Conservation (phyloP, 2,888 invertebrate genomes). For the Ormyrus labotus region DNA sequence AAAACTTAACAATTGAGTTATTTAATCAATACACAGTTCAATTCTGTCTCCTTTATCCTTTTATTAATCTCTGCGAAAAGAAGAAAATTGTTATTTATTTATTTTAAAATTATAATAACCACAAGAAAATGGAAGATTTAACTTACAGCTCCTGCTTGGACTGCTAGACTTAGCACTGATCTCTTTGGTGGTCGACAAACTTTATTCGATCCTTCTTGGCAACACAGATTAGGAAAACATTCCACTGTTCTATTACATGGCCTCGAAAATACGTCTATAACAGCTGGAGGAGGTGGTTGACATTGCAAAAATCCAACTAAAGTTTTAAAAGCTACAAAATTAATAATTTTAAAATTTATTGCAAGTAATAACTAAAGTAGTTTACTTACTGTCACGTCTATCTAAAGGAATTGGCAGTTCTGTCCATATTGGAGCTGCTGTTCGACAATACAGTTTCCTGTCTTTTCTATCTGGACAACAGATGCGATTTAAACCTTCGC, state of each 20-base stretch:
- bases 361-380: background rate
- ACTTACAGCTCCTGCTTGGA: conserved; percentile 79
- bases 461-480: conserved; percentile 84
- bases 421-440: conserved; percentile 82
- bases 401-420: conserved; percentile 79
- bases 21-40: conserved; percentile 22
- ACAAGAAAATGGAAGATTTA: background rate
- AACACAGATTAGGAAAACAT: conserved; percentile 88
- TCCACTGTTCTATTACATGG: conserved; percentile 84
- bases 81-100: background rate
- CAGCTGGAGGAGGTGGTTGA: conserved; percentile 82
- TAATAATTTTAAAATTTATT: background rate
- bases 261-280: conserved; percentile 84
- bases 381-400: conserved; percentile 74
- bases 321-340: conserved; percentile 63
- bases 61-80: conserved; percentile 56
- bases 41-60: conserved; percentile 45
- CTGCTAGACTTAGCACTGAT: conserved; percentile 82
- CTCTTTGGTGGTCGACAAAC: conserved; percentile 86
- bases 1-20: conserved; percentile 40
- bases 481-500: conserved; percentile 81
- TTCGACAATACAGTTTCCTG: conserved; percentile 82
- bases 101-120: background rate
- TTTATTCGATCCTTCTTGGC: conserved; percentile 85
- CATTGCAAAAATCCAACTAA: conserved; percentile 83